Conservation (phyloP, 2,888 invertebrate genomes). For the Palloptera scutellata region DNA sequence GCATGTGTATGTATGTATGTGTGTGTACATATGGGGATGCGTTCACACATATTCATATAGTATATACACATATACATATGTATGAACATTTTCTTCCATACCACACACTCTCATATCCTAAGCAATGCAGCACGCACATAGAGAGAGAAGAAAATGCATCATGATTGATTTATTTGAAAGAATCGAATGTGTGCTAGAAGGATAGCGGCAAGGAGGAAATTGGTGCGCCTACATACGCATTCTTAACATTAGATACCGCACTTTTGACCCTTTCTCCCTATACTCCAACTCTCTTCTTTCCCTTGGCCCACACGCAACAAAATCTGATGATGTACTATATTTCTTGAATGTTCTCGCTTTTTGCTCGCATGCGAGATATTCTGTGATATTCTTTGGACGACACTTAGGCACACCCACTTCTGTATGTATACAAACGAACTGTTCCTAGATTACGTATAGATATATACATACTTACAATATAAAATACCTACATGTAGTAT, state of each 20-base stretch:
- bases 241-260: too few species aligned
- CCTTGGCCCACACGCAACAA: not conserved
- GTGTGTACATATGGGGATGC: too few species aligned
- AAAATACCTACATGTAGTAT: not conserved
- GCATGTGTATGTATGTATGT: too few species aligned
- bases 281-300: not conserved
- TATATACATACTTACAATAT: too few species aligned
- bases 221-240: not conserved
- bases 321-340: not conserved
- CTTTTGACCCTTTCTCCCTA: not conserved
- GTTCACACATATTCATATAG: constrained; percentile 1
- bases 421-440: not conserved
- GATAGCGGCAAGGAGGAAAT: not conserved
- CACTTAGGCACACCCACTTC: constrained; percentile 26
- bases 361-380: constrained; percentile 31
- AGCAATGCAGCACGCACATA: not conserved
- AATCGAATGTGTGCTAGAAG: constrained; percentile 28
- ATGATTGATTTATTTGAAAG: constrained; percentile 38
- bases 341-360: constrained; percentile 27
- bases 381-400: constrained; percentile 8
- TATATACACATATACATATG: not conserved
- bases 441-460: too few species aligned
- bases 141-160: constrained; percentile 22
- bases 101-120: constrained; percentile 1
- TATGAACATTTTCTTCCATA: constrained; percentile 6